phyloP scores from a whole-genome alignment of 2,888 invertebrate genomes.

The Dicyrtoma fusca region DNA sequence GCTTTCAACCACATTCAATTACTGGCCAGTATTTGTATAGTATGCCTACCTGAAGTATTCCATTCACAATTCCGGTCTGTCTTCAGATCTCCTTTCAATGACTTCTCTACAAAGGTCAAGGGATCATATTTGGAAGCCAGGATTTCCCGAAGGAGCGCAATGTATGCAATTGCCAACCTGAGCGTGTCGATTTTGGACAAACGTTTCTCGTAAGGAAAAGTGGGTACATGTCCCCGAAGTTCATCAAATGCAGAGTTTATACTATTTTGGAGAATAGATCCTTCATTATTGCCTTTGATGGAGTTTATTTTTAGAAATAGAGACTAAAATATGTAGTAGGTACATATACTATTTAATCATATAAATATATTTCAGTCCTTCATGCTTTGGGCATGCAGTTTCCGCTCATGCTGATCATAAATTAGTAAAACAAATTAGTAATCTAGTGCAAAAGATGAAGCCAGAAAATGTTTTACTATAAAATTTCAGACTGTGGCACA shows the following conservation, averaged over 20 bases:
- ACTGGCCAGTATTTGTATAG: no score
- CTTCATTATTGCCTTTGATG: no score
- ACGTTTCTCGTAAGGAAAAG: conserved; percentile 98
- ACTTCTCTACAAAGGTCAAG: conserved; percentile 89
- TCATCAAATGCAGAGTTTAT: conserved; percentile 99
- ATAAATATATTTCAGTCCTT: no score
- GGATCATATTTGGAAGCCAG: conserved; percentile 88
- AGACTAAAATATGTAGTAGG: no score
- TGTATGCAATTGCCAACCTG: conserved; percentile 95
- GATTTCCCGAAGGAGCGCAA: conserved; percentile 87
- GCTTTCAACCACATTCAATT: no score
- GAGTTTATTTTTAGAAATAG: no score
- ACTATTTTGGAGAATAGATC: no score
- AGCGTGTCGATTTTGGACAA: conserved; percentile 98
- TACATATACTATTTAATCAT: no score
- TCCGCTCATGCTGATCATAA: neutral
- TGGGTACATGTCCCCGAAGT: conserved; percentile 95
- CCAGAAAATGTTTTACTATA: conserved; percentile 6
- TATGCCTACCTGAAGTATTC: conserved; percentile 88
- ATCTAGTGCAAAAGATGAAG: neutral
- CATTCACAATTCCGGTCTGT: conserved; percentile 82
- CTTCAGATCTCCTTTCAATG: conserved; percentile 85
- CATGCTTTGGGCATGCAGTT: no score
- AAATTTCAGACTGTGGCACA: conserved; percentile 4
- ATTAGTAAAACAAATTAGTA: neutral